Base-by-base conservation (phyloP, 2,888 invertebrate genomes). In the Luperina nickerlii region DNA sequence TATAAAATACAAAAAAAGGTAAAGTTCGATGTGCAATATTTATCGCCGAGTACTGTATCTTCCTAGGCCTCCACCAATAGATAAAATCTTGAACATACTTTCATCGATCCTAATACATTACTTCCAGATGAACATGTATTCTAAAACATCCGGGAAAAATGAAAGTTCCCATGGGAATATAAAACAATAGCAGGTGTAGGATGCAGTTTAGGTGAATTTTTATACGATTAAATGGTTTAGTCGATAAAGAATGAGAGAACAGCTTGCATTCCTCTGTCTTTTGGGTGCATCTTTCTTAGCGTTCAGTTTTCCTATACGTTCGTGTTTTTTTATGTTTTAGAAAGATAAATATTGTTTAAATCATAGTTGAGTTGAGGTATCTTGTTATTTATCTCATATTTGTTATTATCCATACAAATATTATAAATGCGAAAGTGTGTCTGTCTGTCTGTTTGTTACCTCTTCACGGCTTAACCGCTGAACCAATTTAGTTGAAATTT, bases 91-190 rank as follows among this genome's bases (percentile, higher is more conserved):
- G n/a, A 73, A 74, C 38, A 70, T 42, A 54, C 1, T 42, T 67
- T 63, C 20, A 78, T 86, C 54, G 72, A 78, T 60, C 54, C 65
- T 42, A 20, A 66, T 63, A 65, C 65, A 87, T 83, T 68, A 74
- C 51, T 80, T 74, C 82, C 87, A 90, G 85, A 88, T 89, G 88
- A 85, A 73, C 76, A 62, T 67, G n/a, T n/a, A 63, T 79, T 69
- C 65, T 72, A 71, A 75, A 87, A 84, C 85, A 87, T 89, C 83
- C 89, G 87, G 85, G 81, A 78, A 88, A 89, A 86, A 82, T 71
- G 6, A 32, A 54, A 68, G 83, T 87, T 90, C 89, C 79, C 90
- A 82, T 90, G 89, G 71, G 87, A 88, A 84, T 79, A 73, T 78
- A 74, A 78, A 88, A 86, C 84, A 87, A 85, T 69, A 74, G 80